These are phyloP conservation scores for Drosophila vallismaia DNA, from an alignment of 2,888 invertebrate species.

Conservation along the genomic window DNA sequence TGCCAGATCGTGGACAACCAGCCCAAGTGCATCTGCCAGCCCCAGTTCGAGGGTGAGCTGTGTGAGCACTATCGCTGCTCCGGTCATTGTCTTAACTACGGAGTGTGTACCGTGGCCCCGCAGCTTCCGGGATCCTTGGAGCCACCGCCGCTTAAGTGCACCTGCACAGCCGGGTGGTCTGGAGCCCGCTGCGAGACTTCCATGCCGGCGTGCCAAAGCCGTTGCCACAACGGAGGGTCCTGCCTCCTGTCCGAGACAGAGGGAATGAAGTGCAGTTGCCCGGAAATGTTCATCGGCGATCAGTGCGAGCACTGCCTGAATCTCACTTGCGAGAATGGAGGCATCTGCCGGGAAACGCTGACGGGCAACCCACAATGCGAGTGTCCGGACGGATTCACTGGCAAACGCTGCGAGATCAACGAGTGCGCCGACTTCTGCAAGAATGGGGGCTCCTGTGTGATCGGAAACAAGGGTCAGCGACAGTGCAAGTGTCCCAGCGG, in stretches of 20 bases:
- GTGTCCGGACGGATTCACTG: constrained; percentile 86
- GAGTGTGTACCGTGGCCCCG: constrained; percentile 85
- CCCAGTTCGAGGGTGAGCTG: constrained; percentile 87
- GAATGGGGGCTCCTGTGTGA: constrained; percentile 84
- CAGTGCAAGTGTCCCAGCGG: constrained; percentile 81
- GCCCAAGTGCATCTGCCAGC: constrained; percentile 87
- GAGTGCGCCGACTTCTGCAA: constrained; percentile 86
- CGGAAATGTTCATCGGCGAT: constrained; percentile 85
- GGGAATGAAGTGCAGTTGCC: constrained; percentile 85
- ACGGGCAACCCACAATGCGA: constrained; percentile 84
- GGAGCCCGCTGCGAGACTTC: constrained; percentile 88
- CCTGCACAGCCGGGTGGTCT: constrained; percentile 87
- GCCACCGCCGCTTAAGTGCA: constrained; percentile 85
- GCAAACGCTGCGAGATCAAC: constrained; percentile 86
- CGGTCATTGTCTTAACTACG: constrained; percentile 88
- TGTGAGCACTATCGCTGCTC: constrained; percentile 90
- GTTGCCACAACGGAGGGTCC: constrained; percentile 87
- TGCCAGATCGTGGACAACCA: constrained; percentile 85
- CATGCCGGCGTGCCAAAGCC: constrained; percentile 85
- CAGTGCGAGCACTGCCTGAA: constrained; percentile 86
- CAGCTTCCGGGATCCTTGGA: constrained; percentile 76
- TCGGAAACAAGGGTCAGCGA: constrained; percentile 81
- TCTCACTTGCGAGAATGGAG: constrained; percentile 87
- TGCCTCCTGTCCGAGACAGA: constrained; percentile 84
- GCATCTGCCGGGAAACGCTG: constrained; percentile 85